A percentile compares a stretch with the other conserved stretches of the same genome.
Evolutionary conservation across 1,140 invertebrate species (phyloP).

Genomic region (Bradynema listronoti): DNA sequence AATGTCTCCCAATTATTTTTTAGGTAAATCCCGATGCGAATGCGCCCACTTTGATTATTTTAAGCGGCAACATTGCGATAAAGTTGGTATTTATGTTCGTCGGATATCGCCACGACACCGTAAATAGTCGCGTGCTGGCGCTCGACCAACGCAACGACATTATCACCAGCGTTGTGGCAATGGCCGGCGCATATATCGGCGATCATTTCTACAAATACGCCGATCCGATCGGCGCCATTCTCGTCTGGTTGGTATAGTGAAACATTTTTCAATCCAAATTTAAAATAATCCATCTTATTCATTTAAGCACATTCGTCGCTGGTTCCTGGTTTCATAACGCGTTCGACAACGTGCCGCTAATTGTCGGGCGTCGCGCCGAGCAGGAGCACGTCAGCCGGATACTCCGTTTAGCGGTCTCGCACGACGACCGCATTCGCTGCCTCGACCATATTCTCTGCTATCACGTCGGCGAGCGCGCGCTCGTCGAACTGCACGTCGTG

Average conservation of each 20-base stretch:
- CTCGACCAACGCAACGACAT: constrained; percentile 44
- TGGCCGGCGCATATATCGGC: constrained; percentile 35
- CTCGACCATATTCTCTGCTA: constrained; percentile 41
- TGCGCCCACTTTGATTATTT: constrained; percentile 29
- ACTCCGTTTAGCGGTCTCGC: constrained; percentile 30
- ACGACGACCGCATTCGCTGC: constrained; percentile 33
- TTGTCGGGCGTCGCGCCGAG: constrained; percentile 36
- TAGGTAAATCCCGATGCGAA: constrained; percentile 41
- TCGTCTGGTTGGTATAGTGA: constrained; percentile 30
- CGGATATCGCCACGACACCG: constrained; percentile 33
- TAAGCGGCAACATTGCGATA: constrained; percentile 30
- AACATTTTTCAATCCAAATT: neutral
- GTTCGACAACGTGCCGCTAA: constrained; percentile 38
- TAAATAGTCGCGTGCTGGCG: constrained; percentile 21
- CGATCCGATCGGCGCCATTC: constrained; percentile 41
- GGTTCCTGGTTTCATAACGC: constrained; percentile 42
- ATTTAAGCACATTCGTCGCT: constrained; percentile 39
- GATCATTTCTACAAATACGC: constrained; percentile 39
- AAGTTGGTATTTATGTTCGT: constrained; percentile 37
- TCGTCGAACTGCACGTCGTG: constrained; percentile 45
- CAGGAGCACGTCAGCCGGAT: constrained; percentile 39
- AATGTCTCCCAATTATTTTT: no score
- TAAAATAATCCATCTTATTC: neutral
- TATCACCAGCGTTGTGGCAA: constrained; percentile 38
- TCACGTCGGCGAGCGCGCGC: constrained; percentile 39